A percentile compares a stretch with the other conserved stretches of the same genome.
phyloP scores from a whole-genome alignment of 2,113 vertebrate species.

The Notothenia coriiceps region DNA sequence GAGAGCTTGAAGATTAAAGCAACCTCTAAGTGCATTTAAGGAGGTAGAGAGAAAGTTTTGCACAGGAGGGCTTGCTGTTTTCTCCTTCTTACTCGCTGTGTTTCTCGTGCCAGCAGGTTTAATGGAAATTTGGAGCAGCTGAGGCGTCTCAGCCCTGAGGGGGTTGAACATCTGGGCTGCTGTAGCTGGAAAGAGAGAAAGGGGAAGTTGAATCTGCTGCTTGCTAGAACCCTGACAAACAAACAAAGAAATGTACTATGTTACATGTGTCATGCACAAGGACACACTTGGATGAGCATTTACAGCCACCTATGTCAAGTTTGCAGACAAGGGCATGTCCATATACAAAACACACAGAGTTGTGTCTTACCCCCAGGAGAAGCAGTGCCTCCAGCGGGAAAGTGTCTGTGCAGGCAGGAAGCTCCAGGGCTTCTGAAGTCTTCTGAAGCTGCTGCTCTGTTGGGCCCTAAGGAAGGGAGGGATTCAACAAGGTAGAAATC shows the following conservation, averaged over 20 bases:
- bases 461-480: conserved; percentile 27
- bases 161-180: conserved; percentile 66
- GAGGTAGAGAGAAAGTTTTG: conserved; percentile 82
- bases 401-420: conserved; percentile 40
- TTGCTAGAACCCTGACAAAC: conserved; percentile 16
- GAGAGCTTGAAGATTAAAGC: conserved; percentile 89
- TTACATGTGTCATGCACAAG: conserved; percentile 17
- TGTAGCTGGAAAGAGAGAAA: conserved; percentile 12
- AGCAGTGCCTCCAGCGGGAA: conserved; percentile 25
- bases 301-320: conserved; percentile 17
- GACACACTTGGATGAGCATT: conserved; percentile 36
- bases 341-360: background rate
- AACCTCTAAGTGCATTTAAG: conserved; percentile 82
- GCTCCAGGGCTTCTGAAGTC: conserved; percentile 47
- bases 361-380: conserved; percentile 37
- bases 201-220: background rate
- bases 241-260: conserved; percentile 19
- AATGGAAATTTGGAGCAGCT: conserved; percentile 84
- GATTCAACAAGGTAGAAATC: conserved; percentile 38
- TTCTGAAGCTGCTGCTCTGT: conserved; percentile 34
- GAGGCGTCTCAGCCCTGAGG: conserved; percentile 58
- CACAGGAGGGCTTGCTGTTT: conserved; percentile 22
- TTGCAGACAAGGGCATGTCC: background rate
- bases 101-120: conserved; percentile 56
- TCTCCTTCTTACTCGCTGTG: background rate